These are phyloP conservation scores for Diorhabda sublineata DNA, from an alignment of 1,140 invertebrate species.

Conservation along the genomic window DNA sequence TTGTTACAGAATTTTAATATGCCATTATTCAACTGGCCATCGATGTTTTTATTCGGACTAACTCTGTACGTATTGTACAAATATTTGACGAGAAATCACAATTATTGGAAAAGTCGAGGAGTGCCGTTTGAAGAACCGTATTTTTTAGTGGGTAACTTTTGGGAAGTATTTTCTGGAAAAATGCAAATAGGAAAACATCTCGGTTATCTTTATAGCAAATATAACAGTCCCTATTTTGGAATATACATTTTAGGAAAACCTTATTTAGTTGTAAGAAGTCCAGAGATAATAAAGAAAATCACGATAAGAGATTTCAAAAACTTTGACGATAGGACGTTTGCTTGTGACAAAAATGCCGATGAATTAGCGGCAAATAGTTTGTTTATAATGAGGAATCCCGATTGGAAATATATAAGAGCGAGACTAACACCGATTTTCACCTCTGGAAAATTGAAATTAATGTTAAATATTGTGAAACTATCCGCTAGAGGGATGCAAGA, in stretches of 20 bases:
- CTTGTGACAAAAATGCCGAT: conserved; percentile 42
- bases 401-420: conserved; percentile 33
- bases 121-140: conserved; percentile 42
- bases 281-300: conserved; percentile 50
- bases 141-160: conserved; percentile 40
- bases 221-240: conserved; percentile 45
- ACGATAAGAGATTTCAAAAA: conserved; percentile 51
- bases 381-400: conserved; percentile 33
- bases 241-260: conserved; percentile 47
- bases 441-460: conserved; percentile 35
- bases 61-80: conserved; percentile 15
- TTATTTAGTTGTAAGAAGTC: conserved; percentile 47
- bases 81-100: conserved; percentile 24
- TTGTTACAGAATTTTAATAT: neutral
- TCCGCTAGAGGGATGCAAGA: conserved; percentile 24
- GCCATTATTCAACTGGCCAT: conserved; percentile 13
- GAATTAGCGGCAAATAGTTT: conserved; percentile 39
- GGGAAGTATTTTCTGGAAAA: conserved; percentile 41
- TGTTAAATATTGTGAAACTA: conserved; percentile 34
- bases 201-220: conserved; percentile 37
- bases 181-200: conserved; percentile 36
- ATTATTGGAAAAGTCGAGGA: conserved; percentile 43
- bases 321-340: conserved; percentile 45
- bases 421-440: conserved; percentile 35
- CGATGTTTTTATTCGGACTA: conserved; percentile 15